Evolutionary conservation across 2,113 vertebrate genomes (phyloP).

Genomic region (Suricata suricatta): DNA sequence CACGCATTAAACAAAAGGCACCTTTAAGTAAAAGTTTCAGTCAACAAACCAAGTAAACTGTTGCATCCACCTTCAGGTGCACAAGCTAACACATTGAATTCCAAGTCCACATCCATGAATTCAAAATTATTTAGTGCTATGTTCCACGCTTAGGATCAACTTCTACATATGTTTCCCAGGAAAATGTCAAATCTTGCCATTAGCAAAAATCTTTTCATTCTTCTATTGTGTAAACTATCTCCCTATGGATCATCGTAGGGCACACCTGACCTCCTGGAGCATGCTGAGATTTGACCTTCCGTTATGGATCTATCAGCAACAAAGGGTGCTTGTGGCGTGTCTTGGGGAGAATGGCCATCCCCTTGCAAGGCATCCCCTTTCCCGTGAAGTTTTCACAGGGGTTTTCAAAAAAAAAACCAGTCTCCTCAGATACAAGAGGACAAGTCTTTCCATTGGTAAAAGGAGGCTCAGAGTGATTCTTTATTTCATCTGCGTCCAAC

Average conservation of each 20-base stretch:
- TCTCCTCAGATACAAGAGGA: not conserved
- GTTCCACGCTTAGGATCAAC: not conserved
- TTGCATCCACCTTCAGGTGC: not conserved
- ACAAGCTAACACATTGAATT: not conserved
- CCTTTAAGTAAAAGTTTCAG: not conserved
- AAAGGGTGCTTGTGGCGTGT: not conserved
- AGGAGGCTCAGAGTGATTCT: not conserved
- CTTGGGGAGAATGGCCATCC: not conserved
- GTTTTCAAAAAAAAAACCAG: not conserved
- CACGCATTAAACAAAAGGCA: not conserved
- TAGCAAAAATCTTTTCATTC: not conserved
- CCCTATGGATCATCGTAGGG: not conserved
- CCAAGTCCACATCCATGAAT: not conserved
- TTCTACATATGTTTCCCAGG: not conserved
- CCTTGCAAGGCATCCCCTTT: not conserved
- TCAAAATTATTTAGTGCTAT: not conserved
- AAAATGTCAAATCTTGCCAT: slow-evolving; percentile 15
- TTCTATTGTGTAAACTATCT: not conserved
- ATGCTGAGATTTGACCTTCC: not conserved
- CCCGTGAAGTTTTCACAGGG: not conserved
- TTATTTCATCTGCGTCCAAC: not conserved
- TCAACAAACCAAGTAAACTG: not conserved
- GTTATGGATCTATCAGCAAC: not conserved
- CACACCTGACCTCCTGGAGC: not conserved
- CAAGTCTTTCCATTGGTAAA: not conserved